Evolutionary conservation across 2,888 invertebrate species (phyloP).

Genomic region (Rhagophthalmus giganteus): DNA sequence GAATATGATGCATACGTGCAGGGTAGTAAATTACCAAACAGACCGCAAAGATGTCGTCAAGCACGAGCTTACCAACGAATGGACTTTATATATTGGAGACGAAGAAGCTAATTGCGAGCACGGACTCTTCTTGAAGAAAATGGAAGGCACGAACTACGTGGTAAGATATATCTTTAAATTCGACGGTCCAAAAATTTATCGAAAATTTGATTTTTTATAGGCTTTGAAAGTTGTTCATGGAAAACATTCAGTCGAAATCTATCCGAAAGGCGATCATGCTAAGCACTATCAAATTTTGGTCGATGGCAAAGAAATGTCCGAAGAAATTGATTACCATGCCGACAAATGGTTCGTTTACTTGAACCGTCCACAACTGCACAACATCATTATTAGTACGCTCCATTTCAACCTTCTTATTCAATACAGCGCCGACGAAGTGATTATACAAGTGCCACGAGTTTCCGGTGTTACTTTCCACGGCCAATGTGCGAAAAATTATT

Average conservation of each 20-base stretch:
- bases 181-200: background rate
- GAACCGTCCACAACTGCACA: constrained; percentile 32
- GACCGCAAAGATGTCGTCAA: constrained; percentile 33
- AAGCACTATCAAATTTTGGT: constrained; percentile 35
- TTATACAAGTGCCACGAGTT: constrained; percentile 34
- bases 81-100: constrained; percentile 49
- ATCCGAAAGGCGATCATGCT: constrained; percentile 34
- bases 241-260: constrained; percentile 39
- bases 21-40: constrained; percentile 32
- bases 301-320: constrained; percentile 35
- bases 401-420: constrained; percentile 37
- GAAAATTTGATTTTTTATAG: constrained; percentile 37
- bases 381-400: constrained; percentile 32
- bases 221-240: constrained; percentile 39
- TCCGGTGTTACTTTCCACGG: constrained; percentile 25
- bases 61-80: constrained; percentile 40
- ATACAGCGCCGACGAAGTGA: constrained; percentile 37
- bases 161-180: constrained; percentile 29
- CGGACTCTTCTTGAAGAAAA: constrained; percentile 47
- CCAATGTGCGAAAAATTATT: no score
- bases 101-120: constrained; percentile 37
- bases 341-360: constrained; percentile 38
- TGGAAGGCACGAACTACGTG: constrained; percentile 34
- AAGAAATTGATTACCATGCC: constrained; percentile 28
- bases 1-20: constrained; percentile 43